Percentiles rank a stretch among this genome's conserved stretches.
phyloP scores from a whole-genome alignment of 2,113 vertebrate genomes.

The Rana temporaria region DNA sequence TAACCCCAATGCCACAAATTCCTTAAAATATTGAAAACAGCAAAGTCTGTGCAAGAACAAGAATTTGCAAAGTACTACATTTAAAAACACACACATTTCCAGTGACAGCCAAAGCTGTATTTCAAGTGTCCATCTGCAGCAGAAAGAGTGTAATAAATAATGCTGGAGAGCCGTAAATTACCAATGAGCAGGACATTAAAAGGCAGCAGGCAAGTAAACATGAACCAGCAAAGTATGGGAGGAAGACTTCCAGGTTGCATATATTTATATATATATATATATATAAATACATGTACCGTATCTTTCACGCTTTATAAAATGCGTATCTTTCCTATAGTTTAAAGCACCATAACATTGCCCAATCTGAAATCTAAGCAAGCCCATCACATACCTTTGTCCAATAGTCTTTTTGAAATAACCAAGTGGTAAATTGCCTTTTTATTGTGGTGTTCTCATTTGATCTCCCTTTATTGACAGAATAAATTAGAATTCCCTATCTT shows the following conservation, averaged over 20 bases:
- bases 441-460: too few species aligned
- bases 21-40: constrained; percentile 30
- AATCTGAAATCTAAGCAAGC: too few species aligned
- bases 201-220: constrained; percentile 32
- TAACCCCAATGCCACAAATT: constrained; percentile 65
- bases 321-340: too few species aligned
- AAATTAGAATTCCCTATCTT: too few species aligned
- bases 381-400: too few species aligned
- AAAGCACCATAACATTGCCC: too few species aligned
- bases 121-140: constrained; percentile 52
- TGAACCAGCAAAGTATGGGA: constrained; percentile 14
- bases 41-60: background rate
- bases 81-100: constrained; percentile 51
- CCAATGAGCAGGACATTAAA: constrained; percentile 32
- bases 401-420: too few species aligned
- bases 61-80: constrained; percentile 10
- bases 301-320: too few species aligned
- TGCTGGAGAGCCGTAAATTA: constrained; percentile 41
- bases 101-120: constrained; percentile 43
- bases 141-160: constrained; percentile 49
- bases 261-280: too few species aligned
- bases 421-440: too few species aligned
- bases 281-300: background rate
- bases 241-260: background rate
- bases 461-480: too few species aligned